Evolutionary conservation across 2,797 vertebrate genomes (phyloP), one percentile per base, ranked within the genome.

Genomic region (Austrolebias charrua): DNA sequence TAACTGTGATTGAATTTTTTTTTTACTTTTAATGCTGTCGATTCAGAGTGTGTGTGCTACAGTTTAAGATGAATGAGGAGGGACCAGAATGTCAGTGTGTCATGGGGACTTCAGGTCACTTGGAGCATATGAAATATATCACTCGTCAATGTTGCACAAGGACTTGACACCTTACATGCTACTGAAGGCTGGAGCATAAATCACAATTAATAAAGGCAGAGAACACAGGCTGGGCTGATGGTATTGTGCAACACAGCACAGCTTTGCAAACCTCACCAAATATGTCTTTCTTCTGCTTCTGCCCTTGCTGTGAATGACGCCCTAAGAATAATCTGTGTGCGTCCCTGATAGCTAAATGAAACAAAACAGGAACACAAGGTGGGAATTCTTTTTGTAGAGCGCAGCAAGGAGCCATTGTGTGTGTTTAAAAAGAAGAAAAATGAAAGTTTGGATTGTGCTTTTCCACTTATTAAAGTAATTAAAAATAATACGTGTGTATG

Each of bases 141-240:
- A 90, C 76, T 86, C 55, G 66, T 88, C 53, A 60, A 61, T 69
- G 75, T 68, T 63, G 73, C 58, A 50, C 83, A 81, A 79, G 81
- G 83, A 83, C 83, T 81, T 76, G n/a, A 77, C 79, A 76, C 79
- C 85, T 82, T 78, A 82, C 75, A 54, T 38, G 65, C 70, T 61
- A 72, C 70, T 47, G 79, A 87, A 86, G 85, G 80, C 87, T 72
- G 54, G 70, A 79, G 69, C 78, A 92, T 92, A 92, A 91, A 93
- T 92, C 89, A 91, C 86, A 89, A 90, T 91, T 88, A 92, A 79
- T 88, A 84, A 84, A 78, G 81, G 82, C 78, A 61, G 71, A 88
- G 86, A 90, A 90, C 76, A 82, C 73, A 78, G 84, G 78, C 86
- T 86, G 78, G 63, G 75, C 76, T 72, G 81, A 66, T 78, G 55